Conservation (phyloP, 2,888 invertebrate species). For the Pheosia gnoma region DNA sequence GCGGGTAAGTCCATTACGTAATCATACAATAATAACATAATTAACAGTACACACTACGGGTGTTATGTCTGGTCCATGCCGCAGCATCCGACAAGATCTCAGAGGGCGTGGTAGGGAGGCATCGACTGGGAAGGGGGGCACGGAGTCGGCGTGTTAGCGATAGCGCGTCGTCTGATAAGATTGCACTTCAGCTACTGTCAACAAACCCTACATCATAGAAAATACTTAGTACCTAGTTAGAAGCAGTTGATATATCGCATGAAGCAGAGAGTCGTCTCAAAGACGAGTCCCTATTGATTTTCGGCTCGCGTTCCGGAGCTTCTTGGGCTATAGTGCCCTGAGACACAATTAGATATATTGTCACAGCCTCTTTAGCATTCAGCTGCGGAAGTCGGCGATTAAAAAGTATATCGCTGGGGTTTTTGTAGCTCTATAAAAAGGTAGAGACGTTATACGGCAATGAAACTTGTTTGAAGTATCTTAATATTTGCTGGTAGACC, state of each 20-base stretch:
- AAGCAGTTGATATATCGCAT: conserved; percentile 40
- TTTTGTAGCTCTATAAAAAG: conserved; percentile 2
- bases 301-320: conserved; percentile 52
- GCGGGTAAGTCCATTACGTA: conserved; percentile 72
- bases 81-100: conserved; percentile 61
- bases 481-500: conserved; percentile 13
- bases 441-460: conserved; percentile 6
- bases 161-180: conserved; percentile 70
- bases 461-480: conserved; percentile 21
- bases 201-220: conserved; percentile 70
- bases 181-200: conserved; percentile 73
- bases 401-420: conserved; percentile 14
- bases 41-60: conserved; percentile 13
- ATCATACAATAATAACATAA: conserved; percentile 22
- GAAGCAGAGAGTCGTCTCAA: conserved; percentile 53
- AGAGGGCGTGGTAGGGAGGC: conserved; percentile 73
- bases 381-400: conserved; percentile 44
- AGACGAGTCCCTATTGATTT: conserved; percentile 75
- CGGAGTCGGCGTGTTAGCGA: conserved; percentile 68
- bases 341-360: conserved; percentile 59
- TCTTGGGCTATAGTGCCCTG: conserved; percentile 38
- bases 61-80: conserved; percentile 51
- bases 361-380: conserved; percentile 66
- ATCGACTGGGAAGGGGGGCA: conserved; percentile 55
- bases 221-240: conserved; percentile 32